Evolutionary conservation across 1,140 invertebrate genomes (phyloP).

Genomic region (Stegodyphus dumicola): DNA sequence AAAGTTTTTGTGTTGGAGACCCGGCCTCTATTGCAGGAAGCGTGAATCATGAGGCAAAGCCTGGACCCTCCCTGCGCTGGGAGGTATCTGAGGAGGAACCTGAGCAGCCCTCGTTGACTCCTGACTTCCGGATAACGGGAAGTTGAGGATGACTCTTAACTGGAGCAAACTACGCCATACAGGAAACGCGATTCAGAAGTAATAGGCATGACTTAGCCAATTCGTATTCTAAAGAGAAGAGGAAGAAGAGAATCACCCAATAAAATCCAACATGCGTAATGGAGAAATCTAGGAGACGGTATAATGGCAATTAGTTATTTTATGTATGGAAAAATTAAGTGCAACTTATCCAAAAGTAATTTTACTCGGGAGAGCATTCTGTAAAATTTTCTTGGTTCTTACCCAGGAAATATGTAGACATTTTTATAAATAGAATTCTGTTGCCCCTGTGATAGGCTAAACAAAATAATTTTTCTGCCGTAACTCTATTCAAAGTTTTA

Average conservation of each 20-base stretch:
- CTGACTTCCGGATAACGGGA: slow-evolving; percentile 33
- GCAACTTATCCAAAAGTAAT: no score
- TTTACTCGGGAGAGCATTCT: no score
- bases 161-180: neutral
- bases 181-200: slow-evolving; percentile 42
- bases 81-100: neutral
- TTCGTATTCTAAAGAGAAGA: slow-evolving; percentile 19
- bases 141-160: slow-evolving; percentile 27
- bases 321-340: no score
- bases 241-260: neutral
- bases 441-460: no score
- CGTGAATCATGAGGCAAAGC: slow-evolving; percentile 24
- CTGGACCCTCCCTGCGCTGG: neutral
- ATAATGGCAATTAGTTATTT: no score
- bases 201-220: slow-evolving; percentile 20
- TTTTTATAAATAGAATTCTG: no score
- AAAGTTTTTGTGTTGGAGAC: slow-evolving; percentile 43
- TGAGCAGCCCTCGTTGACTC: slow-evolving; percentile 38
- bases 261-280: no score
- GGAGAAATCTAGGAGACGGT: no score
- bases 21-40: slow-evolving; percentile 17
- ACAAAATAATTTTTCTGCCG: no score
- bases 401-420: no score
- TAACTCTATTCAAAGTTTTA: no score
- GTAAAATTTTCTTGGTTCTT: no score